Conservation (phyloP, 2,888 invertebrate genomes). For the Petrolisthes cinctipes region DNA sequence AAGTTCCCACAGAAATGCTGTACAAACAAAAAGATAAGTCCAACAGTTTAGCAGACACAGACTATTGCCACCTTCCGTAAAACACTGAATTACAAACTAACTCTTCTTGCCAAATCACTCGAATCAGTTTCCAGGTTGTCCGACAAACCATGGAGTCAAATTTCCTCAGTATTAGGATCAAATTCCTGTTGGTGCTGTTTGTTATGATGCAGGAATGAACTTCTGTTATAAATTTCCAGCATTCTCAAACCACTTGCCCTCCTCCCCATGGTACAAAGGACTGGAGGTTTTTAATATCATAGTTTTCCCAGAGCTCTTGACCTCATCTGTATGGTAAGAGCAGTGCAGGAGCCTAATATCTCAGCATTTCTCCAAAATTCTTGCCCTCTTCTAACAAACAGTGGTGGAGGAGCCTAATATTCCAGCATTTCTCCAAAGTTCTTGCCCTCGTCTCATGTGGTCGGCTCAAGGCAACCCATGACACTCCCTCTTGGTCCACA, state of each 20-base stretch:
- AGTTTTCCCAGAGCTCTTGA: background rate
- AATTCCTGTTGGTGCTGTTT: constrained; percentile 17
- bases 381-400: background rate
- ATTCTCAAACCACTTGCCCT: background rate
- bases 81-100: no score
- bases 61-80: no score
- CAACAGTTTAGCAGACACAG: no score
- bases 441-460: background rate
- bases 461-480: background rate
- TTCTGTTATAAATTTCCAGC: background rate
- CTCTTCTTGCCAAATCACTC: no score
- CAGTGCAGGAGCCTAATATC: no score
- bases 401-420: no score
- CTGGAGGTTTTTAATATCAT: background rate
- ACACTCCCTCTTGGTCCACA: background rate
- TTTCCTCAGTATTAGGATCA: background rate
- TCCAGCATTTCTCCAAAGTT: background rate
- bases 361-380: background rate
- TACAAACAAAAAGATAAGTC: no score
- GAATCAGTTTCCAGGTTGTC: background rate
- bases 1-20: no score
- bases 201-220: constrained; percentile 3
- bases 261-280: background rate
- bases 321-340: background rate
- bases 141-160: background rate